Conservation (phyloP, 2,113 vertebrate species). For the Onychostruthus taczanowskii region DNA sequence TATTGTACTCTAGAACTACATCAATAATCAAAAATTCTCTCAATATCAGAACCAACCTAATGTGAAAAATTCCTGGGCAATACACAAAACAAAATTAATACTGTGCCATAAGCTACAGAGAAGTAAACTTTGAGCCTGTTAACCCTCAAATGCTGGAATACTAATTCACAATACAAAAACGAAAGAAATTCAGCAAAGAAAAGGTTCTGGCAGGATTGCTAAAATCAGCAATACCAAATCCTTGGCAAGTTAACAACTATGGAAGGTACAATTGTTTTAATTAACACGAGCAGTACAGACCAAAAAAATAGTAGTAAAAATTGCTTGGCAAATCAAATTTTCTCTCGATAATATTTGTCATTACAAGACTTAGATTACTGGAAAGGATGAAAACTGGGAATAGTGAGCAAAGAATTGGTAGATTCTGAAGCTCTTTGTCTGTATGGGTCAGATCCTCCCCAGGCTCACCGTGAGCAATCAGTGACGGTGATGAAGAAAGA, state of each 20-base stretch:
- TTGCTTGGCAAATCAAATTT: not conserved
- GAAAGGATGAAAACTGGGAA: not conserved
- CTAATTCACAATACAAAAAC: not conserved
- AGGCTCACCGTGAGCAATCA: not conserved
- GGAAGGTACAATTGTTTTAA: not conserved
- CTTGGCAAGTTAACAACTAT: not conserved
- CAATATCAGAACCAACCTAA: not conserved
- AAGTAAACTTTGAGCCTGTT: not conserved
- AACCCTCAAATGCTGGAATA: not conserved
- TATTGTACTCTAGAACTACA: not conserved
- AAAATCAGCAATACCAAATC: not conserved
- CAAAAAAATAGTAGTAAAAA: not conserved
- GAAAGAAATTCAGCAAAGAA: not conserved
- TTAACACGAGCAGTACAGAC: not conserved
- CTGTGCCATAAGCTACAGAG: not conserved
- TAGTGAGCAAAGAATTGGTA: not conserved
- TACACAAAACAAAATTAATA: not conserved
- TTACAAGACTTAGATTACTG: not conserved
- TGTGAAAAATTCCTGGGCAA: not conserved
- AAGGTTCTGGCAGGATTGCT: not conserved
- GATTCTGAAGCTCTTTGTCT: not conserved
- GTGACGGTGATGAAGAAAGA: not conserved
- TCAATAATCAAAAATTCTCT: not conserved
- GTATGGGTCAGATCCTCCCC: not conserved
- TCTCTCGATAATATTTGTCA: not conserved